A percentile compares a stretch with the other conserved stretches of the same genome.
These are phyloP conservation scores for Papilio machaon DNA, from an alignment of 1,140 invertebrate genomes.

Conservation along the genomic window DNA sequence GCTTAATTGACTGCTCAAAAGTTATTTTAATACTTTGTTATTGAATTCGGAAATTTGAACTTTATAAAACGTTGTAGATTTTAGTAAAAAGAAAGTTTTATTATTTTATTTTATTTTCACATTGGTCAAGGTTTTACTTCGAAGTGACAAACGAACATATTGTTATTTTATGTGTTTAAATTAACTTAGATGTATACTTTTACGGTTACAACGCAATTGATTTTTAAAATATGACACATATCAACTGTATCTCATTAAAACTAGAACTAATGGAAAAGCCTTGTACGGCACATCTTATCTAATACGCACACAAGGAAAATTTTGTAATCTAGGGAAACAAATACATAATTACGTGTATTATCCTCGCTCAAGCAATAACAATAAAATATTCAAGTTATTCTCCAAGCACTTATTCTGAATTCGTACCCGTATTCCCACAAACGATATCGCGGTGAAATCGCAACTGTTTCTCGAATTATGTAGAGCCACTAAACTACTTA, in stretches of 20 bases:
- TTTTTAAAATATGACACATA: background rate
- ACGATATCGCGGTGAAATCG: constrained; percentile 53
- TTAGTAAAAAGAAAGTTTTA: background rate
- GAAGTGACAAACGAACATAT: background rate
- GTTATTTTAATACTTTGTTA: constrained; percentile 79
- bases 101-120: background rate
- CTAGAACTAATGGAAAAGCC: background rate
- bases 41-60: constrained; percentile 61
- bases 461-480: constrained; percentile 78
- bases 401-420: constrained; percentile 29
- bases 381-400: constrained; percentile 28
- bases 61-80: constrained; percentile 25
- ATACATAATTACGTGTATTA: constrained; percentile 6
- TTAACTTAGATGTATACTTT: background rate
- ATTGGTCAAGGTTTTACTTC: background rate
- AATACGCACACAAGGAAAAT: background rate
- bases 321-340: constrained; percentile 7
- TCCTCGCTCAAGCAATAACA: background rate
- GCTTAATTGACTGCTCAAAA: constrained; percentile 81
- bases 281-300: background rate
- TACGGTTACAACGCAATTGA: constrained; percentile 28
- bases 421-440: constrained; percentile 74
- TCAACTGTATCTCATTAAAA: background rate
- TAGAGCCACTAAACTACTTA: constrained; percentile 66
- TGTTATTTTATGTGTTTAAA: too few species aligned